Conservation (phyloP, 2,888 invertebrate species). For the Phengaris arion region DNA sequence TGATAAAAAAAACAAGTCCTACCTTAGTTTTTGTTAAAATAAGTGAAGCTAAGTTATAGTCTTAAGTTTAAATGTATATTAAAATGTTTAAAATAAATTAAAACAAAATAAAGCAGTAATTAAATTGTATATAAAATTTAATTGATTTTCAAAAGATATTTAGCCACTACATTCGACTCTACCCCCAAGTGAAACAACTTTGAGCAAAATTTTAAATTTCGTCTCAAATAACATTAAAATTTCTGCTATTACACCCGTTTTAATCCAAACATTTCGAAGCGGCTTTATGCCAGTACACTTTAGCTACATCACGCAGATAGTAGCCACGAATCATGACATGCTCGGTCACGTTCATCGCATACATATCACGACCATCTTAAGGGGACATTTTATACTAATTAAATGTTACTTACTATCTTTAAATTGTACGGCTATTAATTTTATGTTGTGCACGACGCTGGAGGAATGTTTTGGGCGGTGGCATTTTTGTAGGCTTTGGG, state of each 20-base stretch:
- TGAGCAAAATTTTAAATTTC: too few relatives aligned
- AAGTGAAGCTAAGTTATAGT: too few relatives aligned
- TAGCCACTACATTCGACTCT: too few relatives aligned
- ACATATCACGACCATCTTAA: conserved; percentile 42
- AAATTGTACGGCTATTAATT: conserved; percentile 28
- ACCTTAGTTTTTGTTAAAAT: too few relatives aligned
- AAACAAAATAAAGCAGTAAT: too few relatives aligned
- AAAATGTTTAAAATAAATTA: too few relatives aligned
- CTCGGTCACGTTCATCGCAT: conserved; percentile 48
- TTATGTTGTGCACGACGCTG: conserved; percentile 8
- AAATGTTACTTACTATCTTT: conserved; percentile 42
- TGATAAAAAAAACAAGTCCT: too few relatives aligned
- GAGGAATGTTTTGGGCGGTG: conserved; percentile 10
- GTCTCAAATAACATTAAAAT: not conserved
- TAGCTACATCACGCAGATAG: conserved; percentile 27
- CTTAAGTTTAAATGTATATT: too few relatives aligned
- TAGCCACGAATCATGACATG: conserved; percentile 40
- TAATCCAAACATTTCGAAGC: not conserved
- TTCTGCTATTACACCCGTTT: not conserved
- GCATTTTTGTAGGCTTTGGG: not conserved
- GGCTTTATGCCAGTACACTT: not conserved
- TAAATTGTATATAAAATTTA: too few relatives aligned
- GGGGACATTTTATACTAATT: conserved; percentile 47
- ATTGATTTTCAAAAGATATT: too few relatives aligned
- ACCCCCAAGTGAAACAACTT: too few relatives aligned